Conservation (phyloP, 2,888 invertebrate species). For the Villa cingulata region DNA sequence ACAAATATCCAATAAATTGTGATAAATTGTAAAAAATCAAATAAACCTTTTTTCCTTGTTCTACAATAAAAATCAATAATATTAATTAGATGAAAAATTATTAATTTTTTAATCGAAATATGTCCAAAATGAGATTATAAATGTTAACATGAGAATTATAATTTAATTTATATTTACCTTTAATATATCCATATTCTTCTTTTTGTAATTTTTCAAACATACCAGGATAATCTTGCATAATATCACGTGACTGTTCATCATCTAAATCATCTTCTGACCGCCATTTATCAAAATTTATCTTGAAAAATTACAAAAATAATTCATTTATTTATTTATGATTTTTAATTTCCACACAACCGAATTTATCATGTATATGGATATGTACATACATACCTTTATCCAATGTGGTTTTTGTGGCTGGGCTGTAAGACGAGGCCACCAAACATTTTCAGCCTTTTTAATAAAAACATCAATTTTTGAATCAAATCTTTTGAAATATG, state of each 20-base stretch:
- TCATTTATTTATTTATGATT: no score
- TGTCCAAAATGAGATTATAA: no score
- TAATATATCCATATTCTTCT: slow-evolving; percentile 63
- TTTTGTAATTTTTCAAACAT: slow-evolving; percentile 59
- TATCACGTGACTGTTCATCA: slow-evolving; percentile 53
- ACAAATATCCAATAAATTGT: slow-evolving; percentile 76
- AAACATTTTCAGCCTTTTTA: slow-evolving; percentile 49
- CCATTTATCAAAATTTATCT: slow-evolving; percentile 87
- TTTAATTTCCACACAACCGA: no score
- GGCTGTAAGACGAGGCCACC: slow-evolving; percentile 76
- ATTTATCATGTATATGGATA: no score
- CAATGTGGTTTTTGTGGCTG: slow-evolving; percentile 76
- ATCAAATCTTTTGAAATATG: slow-evolving; percentile 50
- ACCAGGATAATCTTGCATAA: slow-evolving; percentile 64
- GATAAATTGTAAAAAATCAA: slow-evolving; percentile 77
- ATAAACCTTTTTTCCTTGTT: slow-evolving; percentile 69
- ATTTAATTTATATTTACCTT: slow-evolving; percentile 39
- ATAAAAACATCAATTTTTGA: slow-evolving; percentile 64
- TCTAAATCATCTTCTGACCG: slow-evolving; percentile 57
- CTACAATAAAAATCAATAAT: slow-evolving; percentile 37
- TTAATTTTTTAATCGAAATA: not conserved
- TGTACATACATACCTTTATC: slow-evolving; percentile 59
- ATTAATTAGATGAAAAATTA: not conserved
- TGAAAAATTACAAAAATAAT: slow-evolving; percentile 5
- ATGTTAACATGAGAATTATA: not conserved